Evolutionary conservation across 1,140 invertebrate species (phyloP).

Genomic region (Drosophila sucinea): DNA sequence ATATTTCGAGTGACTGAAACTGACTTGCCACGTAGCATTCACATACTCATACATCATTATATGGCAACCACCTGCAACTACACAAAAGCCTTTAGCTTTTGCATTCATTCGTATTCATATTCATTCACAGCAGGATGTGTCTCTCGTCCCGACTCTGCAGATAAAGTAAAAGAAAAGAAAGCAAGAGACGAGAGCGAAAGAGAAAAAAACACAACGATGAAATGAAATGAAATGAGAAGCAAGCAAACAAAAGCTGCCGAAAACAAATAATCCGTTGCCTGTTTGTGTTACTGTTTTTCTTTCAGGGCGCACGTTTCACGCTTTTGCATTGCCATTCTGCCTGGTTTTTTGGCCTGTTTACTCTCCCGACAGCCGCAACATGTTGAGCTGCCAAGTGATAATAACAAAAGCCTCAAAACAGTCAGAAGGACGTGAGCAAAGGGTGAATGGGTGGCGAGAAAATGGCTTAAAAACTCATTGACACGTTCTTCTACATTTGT

Average conservation of each 20-base stretch:
- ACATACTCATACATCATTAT: neutral
- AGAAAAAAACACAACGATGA: conserved; percentile 13
- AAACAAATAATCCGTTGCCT: conserved; percentile 72
- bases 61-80: neutral
- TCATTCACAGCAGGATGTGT: conserved; percentile 40
- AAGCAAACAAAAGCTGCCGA: conserved; percentile 74
- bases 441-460: no score
- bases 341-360: conserved; percentile 26
- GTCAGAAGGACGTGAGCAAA: neutral
- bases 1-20: conserved; percentile 35
- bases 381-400: conserved; percentile 76
- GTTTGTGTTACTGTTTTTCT: conserved; percentile 41
- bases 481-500: conserved; percentile 52
- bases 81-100: conserved; percentile 8
- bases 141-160: conserved; percentile 38
- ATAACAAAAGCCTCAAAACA: conserved; percentile 67
- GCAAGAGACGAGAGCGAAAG: neutral
- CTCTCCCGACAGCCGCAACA: conserved; percentile 60
- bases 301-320: conserved; percentile 22
- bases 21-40: no score
- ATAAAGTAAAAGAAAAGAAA: conserved; percentile 34
- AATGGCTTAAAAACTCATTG: conserved; percentile 69
- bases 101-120: conserved; percentile 32
- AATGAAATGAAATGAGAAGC: conserved; percentile 18
- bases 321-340: conserved; percentile 8